Base-by-base conservation (phyloP, 2,797 vertebrate species). In the Ciconia nigra region DNA sequence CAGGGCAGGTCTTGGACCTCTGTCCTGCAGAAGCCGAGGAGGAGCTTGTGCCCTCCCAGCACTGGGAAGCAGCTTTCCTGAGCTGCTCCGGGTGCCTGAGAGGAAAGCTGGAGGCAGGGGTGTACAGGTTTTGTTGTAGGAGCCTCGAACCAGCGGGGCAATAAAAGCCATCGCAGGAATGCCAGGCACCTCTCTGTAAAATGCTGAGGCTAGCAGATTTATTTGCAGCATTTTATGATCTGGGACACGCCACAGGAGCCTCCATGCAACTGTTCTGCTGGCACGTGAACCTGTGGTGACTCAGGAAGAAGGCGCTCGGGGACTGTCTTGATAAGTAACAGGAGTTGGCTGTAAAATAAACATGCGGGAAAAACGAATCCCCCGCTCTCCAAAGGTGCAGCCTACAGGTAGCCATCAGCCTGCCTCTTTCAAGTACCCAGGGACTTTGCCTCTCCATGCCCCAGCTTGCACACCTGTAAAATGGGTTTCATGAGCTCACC, bases 211-310 rank as follows among this genome's bases (percentile, higher is more conserved):
- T 89, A 49, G 89, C 13, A 0, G 52, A 85, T 94, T 89, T 90
- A 80, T 85, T 92, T 5, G 3, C 5, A 7, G 71, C 3, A 0
- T 77, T 87, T 85, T 82, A 21, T 83, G 67, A 83, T 96, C 96
- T 83, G 90, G 88, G 87, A 70, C 90, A 93, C 83, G 0, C 97
- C 83, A 85, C 78, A 89, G 96, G 96, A 97, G 88, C 90, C 90
- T 93, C 71, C 0, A 18, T 90, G 71, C 95, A 96, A 96, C 95
- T 97, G 94, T 95, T 96, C 86, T 89, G 63, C 93, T 96, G 95
- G 93, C 94, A 89, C 41, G 19, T 65, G 74, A 89, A 74, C 70
- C 78, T 94, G 92, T 33, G 7, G 61, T 92, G 90, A 93, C 83
- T 92, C 92, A 90, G 90, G 90, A 78, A 90, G 83, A 89, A 89